These are phyloP conservation scores for Mastomys coucha DNA, from an alignment of 2,113 vertebrate genomes.

Conservation along the genomic window DNA sequence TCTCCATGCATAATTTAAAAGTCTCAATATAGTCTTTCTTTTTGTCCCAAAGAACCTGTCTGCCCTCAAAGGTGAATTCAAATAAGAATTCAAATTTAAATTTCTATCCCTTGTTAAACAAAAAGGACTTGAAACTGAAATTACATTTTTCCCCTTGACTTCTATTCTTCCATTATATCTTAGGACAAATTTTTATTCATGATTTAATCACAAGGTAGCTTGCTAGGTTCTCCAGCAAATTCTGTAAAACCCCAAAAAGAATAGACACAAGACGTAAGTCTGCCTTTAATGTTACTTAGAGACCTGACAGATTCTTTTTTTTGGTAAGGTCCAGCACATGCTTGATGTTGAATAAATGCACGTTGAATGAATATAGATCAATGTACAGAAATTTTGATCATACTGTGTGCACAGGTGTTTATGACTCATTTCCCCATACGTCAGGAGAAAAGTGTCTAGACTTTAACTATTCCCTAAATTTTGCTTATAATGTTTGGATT, in stretches of 20 bases:
- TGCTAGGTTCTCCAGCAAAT: conserved; percentile 30
- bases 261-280: conserved; percentile 30
- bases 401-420: not conserved
- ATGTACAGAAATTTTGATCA: not conserved
- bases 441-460: conserved; percentile 3
- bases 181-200: conserved; percentile 75
- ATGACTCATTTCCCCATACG: not conserved
- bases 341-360: conserved; percentile 29
- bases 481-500: conserved; percentile 26
- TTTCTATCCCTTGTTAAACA: conserved; percentile 71
- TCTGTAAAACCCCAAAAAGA: conserved; percentile 62
- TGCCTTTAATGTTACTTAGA: conserved; percentile 22
- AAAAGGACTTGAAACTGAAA: conserved; percentile 75
- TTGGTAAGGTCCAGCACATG: not conserved
- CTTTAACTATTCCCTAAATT: not conserved
- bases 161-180: conserved; percentile 63
- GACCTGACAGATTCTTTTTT: not conserved
- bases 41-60: conserved; percentile 18
- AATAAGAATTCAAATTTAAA: conserved; percentile 72
- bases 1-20: conserved; percentile 65
- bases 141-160: conserved; percentile 45
- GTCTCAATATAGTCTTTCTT: not conserved
- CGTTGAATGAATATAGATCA: not conserved
- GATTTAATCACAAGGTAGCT: conserved; percentile 37
- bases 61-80: conserved; percentile 61